phyloP scores from a whole-genome alignment of 2,888 invertebrate species.

The Rhagophthalmus giganteus region DNA sequence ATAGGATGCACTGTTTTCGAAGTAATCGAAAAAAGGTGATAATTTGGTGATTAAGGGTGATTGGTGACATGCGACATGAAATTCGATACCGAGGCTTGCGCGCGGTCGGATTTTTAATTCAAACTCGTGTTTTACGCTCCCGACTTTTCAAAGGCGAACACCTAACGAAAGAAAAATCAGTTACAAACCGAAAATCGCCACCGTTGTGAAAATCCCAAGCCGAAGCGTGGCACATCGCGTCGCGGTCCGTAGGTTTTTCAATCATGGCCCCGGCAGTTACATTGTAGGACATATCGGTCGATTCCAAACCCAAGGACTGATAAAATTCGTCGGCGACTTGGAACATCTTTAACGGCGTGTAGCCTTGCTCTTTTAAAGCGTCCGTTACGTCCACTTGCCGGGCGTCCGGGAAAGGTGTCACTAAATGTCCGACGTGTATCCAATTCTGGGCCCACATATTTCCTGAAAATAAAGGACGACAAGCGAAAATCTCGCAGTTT shows the following conservation, averaged over 20 bases:
- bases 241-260: conserved; percentile 59
- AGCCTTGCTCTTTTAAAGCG: conserved; percentile 53
- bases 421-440: conserved; percentile 57
- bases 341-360: conserved; percentile 58
- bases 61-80: too few relatives aligned
- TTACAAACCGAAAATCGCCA: conserved; percentile 54
- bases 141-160: too few relatives aligned
- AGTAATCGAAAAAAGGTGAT: too few relatives aligned
- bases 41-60: too few relatives aligned
- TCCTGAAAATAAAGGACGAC: conserved; percentile 50
- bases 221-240: conserved; percentile 68
- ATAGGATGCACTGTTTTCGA: too few relatives aligned
- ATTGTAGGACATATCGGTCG: conserved; percentile 64
- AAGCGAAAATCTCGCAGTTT: neutral
- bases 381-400: conserved; percentile 59
- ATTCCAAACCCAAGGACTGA: conserved; percentile 57
- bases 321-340: conserved; percentile 57
- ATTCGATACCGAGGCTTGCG: too few relatives aligned
- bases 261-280: conserved; percentile 57
- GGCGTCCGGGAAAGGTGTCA: conserved; percentile 56
- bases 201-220: conserved; percentile 73
- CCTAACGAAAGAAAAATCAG: too few relatives aligned
- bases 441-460: conserved; percentile 69
- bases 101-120: too few relatives aligned
- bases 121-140: too few relatives aligned